phyloP scores from a whole-genome alignment of 2,113 vertebrate species.

The Otus sunia region DNA sequence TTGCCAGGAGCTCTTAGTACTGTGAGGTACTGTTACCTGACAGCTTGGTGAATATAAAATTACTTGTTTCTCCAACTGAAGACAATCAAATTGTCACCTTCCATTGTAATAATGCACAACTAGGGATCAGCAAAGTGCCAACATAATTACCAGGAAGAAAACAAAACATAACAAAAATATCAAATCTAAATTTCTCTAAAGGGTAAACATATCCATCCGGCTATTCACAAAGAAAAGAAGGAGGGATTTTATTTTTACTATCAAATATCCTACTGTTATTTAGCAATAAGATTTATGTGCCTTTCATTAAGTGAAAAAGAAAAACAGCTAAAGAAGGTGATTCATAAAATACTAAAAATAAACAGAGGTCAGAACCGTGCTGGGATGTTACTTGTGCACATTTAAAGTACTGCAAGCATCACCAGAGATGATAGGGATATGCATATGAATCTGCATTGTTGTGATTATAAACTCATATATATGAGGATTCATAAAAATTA shows the following conservation, averaged over 20 bases:
- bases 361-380: conserved; percentile 6
- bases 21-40: conserved; percentile 90
- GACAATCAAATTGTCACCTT: conserved; percentile 96
- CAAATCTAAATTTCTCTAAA: conserved; percentile 68
- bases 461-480: not conserved
- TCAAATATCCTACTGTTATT: conserved; percentile 36
- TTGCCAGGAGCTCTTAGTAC: conserved; percentile 86
- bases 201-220: conserved; percentile 69
- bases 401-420: not conserved
- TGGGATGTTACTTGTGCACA: not conserved
- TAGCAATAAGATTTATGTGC: conserved; percentile 58
- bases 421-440: not conserved
- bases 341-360: conserved; percentile 34
- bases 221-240: not conserved
- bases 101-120: conserved; percentile 86
- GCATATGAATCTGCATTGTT: not conserved
- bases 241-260: conserved; percentile 52
- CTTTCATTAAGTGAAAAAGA: conserved; percentile 46
- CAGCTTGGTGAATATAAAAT: conserved; percentile 89
- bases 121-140: conserved; percentile 82
- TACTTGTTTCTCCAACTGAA: conserved; percentile 90
- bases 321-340: conserved; percentile 51
- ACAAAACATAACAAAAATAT: conserved; percentile 73
- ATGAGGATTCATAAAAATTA: conserved; percentile 19
- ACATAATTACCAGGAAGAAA: conserved; percentile 75